Conservation (phyloP, 1,140 invertebrate species). For the Archivesica marissinica region DNA sequence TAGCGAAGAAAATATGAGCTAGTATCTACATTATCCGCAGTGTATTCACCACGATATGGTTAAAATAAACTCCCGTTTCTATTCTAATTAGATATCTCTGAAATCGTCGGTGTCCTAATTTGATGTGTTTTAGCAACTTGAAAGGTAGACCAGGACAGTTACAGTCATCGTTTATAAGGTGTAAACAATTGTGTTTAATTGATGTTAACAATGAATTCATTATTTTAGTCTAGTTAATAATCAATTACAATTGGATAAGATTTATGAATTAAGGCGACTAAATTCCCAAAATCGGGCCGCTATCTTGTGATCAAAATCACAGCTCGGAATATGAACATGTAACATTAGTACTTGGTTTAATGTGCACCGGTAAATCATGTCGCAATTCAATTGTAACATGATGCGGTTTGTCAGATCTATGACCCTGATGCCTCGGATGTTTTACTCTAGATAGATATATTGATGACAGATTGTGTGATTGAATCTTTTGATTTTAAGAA, state of each 20-base stretch:
- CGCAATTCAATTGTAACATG: constrained; percentile 8
- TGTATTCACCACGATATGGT: too few species aligned
- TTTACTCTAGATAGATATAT: background rate
- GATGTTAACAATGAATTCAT: constrained; percentile 14
- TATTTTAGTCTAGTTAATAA: constrained; percentile 30
- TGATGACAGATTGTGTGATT: constrained; percentile 1
- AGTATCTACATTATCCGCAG: too few species aligned
- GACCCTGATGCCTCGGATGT: constrained; percentile 14
- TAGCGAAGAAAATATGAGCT: too few species aligned
- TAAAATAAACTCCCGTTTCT: too few species aligned
- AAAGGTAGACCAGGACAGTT: background rate
- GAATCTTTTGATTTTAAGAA: background rate
- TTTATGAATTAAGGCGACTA: constrained; percentile 31
- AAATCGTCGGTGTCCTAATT: background rate
- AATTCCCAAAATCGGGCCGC: background rate
- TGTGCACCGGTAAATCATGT: background rate
- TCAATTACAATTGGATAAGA: constrained; percentile 4
- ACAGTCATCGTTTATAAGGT: background rate
- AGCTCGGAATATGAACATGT: background rate
- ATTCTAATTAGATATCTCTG: background rate
- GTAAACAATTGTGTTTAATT: constrained; percentile 28
- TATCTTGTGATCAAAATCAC: constrained; percentile 12
- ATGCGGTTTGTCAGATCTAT: constrained; percentile 1
- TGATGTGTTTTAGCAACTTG: background rate
- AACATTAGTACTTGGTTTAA: background rate